These are phyloP conservation scores for Brachionus sp. DNA, from an alignment of 1,140 invertebrate genomes.

Conservation along the genomic window DNA sequence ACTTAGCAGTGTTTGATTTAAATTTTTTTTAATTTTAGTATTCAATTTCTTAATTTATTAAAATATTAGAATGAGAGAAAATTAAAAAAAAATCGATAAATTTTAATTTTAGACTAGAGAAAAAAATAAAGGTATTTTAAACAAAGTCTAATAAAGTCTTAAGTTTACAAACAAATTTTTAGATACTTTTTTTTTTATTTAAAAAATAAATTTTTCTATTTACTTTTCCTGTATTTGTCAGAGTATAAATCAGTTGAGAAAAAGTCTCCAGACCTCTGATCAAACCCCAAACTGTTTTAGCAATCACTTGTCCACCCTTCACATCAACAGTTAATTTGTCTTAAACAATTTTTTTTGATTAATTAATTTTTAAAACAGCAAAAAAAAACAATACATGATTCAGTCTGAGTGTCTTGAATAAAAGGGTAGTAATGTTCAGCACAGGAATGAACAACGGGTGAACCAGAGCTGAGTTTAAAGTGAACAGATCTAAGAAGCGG, in stretches of 20 bases:
- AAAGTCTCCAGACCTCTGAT: constrained; percentile 45
- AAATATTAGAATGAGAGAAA: too few relatives aligned
- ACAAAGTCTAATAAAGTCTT: background rate
- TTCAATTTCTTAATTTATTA: too few relatives aligned
- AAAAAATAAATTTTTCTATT: background rate
- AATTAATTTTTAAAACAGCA: background rate
- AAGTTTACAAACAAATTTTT: background rate
- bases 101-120: too few relatives aligned
- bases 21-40: too few relatives aligned
- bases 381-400: constrained; percentile 14
- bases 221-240: constrained; percentile 14
- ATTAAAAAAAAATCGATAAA: too few relatives aligned
- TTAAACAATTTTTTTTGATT: background rate
- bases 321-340: background rate
- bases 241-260: constrained; percentile 40
- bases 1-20: too few relatives aligned
- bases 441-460: background rate
- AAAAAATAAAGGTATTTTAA: too few relatives aligned
- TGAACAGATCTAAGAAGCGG: background rate
- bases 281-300: constrained; percentile 23
- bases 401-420: constrained; percentile 21
- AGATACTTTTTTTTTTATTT: background rate
- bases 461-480: background rate
- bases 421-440: background rate
- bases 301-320: background rate